Evolutionary conservation across 2,113 vertebrate species (phyloP).

Genomic region (Colistium nudipinnis): DNA sequence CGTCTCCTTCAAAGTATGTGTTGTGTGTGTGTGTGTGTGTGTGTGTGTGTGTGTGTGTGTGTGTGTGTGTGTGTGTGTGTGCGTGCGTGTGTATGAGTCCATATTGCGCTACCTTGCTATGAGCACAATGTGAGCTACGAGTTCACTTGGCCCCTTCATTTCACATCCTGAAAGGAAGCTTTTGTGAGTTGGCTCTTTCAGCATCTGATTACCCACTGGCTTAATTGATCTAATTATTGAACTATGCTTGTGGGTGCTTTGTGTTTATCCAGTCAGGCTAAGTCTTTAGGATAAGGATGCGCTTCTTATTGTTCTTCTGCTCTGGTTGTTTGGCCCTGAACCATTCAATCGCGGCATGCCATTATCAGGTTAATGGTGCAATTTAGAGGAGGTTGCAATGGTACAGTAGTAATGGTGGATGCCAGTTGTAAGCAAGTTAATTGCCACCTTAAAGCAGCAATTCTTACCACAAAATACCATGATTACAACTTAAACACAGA

Average conservation of each 20-base stretch:
- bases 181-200: conserved; percentile 59
- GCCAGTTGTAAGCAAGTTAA: conserved; percentile 33
- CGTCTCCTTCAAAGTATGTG: conserved; percentile 11
- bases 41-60: too few relatives aligned
- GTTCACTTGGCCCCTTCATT: conserved; percentile 56
- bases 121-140: conserved; percentile 56
- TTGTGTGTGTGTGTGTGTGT: conserved; percentile 16
- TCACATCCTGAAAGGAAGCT: conserved; percentile 61
- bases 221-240: conserved; percentile 84
- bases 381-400: conserved; percentile 48
- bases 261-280: conserved; percentile 76
- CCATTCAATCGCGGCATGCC: conserved; percentile 46
- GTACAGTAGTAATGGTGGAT: conserved; percentile 15
- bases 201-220: conserved; percentile 77
- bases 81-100: conserved; percentile 38
- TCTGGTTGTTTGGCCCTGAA: conserved; percentile 61
- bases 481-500: conserved; percentile 6
- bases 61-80: too few relatives aligned
- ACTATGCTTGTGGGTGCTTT: conserved; percentile 74
- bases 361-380: conserved; percentile 71
- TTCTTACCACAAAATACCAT: not conserved
- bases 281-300: conserved; percentile 74
- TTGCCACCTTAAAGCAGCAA: conserved; percentile 22
- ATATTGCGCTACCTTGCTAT: conserved; percentile 57
- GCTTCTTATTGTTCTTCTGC: conserved; percentile 61